Evolutionary conservation across 2,113 vertebrate genomes (phyloP).

Genomic region (Dryoscopus gambensis): DNA sequence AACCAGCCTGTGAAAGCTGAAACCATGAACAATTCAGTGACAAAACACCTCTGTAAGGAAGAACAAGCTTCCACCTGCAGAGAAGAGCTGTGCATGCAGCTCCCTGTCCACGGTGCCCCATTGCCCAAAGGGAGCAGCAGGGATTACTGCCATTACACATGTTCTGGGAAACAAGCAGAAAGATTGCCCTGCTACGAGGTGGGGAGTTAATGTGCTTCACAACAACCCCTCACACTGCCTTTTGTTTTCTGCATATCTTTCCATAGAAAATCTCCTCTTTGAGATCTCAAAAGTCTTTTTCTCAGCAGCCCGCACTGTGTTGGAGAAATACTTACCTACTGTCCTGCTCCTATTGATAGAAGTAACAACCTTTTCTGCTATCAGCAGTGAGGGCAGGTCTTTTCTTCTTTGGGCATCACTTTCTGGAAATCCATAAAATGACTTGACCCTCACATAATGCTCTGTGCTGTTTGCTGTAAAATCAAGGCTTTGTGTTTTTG

Average conservation of each 20-base stretch:
- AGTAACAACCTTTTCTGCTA: neutral
- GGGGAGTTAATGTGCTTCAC: neutral
- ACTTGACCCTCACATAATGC: neutral
- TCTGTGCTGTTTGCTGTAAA: neutral
- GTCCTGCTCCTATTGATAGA: neutral
- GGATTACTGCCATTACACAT: neutral
- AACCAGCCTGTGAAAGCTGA: neutral
- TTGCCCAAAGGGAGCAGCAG: neutral
- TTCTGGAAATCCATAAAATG: neutral
- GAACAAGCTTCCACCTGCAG: neutral
- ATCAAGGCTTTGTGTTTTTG: neutral
- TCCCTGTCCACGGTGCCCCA: rapidly evolving
- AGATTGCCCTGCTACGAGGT: rapidly evolving
- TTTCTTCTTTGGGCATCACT: neutral
- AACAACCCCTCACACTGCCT: neutral
- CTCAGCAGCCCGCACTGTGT: neutral
- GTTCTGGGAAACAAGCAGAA: neutral
- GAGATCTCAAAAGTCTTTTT: neutral
- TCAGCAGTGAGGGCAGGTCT: neutral
- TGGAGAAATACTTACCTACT: neutral
- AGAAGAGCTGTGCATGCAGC: neutral
- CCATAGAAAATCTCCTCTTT: neutral
- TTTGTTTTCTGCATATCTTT: neutral
- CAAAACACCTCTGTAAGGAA: neutral
- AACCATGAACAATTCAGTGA: neutral